A percentile compares a stretch with the other conserved stretches of the same genome.
These are phyloP conservation scores for Sabellastarte sp. DNA, from an alignment of 2,888 invertebrate genomes.

Conservation along the genomic window DNA sequence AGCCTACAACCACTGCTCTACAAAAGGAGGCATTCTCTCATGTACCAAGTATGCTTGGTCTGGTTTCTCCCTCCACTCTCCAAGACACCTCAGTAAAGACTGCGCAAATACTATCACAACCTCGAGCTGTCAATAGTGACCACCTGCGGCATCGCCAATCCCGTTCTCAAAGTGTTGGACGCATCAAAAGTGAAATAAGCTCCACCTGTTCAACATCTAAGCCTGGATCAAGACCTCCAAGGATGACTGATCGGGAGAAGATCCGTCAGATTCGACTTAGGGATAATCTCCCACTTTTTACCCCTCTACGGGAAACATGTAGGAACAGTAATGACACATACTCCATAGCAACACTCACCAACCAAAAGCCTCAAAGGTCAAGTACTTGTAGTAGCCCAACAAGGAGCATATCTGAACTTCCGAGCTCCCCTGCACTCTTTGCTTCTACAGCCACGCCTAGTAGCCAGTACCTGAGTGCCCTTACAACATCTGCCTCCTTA, in stretches of 20 bases:
- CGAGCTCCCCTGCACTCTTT: not conserved
- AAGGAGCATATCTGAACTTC: too few relatives aligned
- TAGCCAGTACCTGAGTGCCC: not conserved
- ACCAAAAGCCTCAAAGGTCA: not conserved
- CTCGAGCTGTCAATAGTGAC: not conserved
- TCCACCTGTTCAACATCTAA: not conserved
- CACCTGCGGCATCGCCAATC: not conserved
- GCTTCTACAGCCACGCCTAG: not conserved
- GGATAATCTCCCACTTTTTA: not conserved
- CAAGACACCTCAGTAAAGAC: not conserved
- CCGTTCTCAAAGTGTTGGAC: not conserved
- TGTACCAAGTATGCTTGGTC: not conserved
- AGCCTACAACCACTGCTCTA: not conserved
- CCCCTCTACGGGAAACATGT: not conserved
- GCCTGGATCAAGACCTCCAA: not conserved
- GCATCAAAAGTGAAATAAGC: not conserved
- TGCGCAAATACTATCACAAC: too few relatives aligned
- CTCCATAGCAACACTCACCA: not conserved
- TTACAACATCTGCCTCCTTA: not conserved
- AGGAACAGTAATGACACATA: not conserved
- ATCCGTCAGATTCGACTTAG: not conserved
- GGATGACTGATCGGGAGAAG: not conserved
- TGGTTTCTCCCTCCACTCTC: not conserved
- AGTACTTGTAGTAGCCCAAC: too few relatives aligned
- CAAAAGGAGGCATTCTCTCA: too few relatives aligned